Base-by-base conservation (phyloP, 2,113 vertebrate species). In the Alligator sinensis region DNA sequence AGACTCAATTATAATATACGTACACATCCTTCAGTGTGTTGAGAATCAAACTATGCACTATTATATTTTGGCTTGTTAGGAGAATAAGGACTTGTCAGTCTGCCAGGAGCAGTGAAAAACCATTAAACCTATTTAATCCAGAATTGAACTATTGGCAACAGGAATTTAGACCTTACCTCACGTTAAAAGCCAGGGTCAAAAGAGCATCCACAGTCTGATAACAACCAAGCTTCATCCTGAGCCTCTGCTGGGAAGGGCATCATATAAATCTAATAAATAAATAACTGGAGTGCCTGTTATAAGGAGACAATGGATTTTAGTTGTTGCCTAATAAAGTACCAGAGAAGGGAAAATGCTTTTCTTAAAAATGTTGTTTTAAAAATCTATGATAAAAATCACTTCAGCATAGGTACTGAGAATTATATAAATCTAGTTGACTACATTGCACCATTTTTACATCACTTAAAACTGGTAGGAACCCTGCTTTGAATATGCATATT, bases 361-460 rank as follows among this genome's bases (percentile, higher is more conserved):
- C 59, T 76, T 59, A 72, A 92, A 90, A 68, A 28, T 28, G 77
- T 24, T 62, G 7, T 28, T 88, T 57, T 57, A 62, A 92, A 80
- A 82, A 81, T 84, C 72, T 58, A 6, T 84, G 86, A 85, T 88
- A 64, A 93, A 47, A 88, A 83, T 90, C 57, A 88, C 34, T 34
- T 86, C 77, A 62, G 70, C 77, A 14, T 80, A 64, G 83, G 54
- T 77, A 82, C 25, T 80, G 58, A 87, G 38, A 11, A 80, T 87
- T 92, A 91, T 87, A 84, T 55, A 93, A 95, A 90, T 94, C 6
- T 78, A 38, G 38, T 72, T 91, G 79, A 24, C 17, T 94, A 88
- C 27, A 92, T 76, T 96, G 78, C 16, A 77, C 30, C 34, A 38
- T 86, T 92, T 94, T 94, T 80, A 27, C 59, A 34, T 78, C 68